phyloP scores from a whole-genome alignment of 2,888 invertebrate genomes.

The Prosopocoilus inquinatus region DNA sequence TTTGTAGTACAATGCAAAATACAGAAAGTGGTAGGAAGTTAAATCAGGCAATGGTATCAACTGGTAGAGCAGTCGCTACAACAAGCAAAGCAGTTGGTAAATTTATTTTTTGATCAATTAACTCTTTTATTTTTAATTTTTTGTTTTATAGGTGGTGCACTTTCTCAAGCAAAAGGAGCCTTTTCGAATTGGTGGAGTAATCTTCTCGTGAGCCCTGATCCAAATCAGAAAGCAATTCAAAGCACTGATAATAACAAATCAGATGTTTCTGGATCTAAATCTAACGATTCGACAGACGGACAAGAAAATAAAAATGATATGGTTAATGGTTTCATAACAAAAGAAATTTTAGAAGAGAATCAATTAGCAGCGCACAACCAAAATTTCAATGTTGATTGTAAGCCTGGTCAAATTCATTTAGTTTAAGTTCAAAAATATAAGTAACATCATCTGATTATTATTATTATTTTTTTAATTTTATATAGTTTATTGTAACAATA shows the following conservation, averaged over 20 bases:
- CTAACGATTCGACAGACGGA: neutral
- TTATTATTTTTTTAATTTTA: too few species aligned
- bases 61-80: constrained; percentile 84
- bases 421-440: constrained; percentile 31
- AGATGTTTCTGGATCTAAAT: neutral
- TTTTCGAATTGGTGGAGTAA: constrained; percentile 86
- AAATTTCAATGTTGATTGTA: constrained; percentile 27
- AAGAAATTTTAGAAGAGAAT: constrained; percentile 10
- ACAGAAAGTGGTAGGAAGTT: constrained; percentile 91
- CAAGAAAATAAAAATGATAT: constrained; percentile 7
- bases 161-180: constrained; percentile 85
- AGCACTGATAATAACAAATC: constrained; percentile 23
- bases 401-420: constrained; percentile 41
- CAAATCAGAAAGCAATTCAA: constrained; percentile 37
- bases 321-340: constrained; percentile 17
- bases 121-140: constrained; percentile 3
- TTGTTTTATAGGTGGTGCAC: constrained; percentile 65
- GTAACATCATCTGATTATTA: too few species aligned
- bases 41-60: constrained; percentile 88
- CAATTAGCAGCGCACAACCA: constrained; percentile 1
- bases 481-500: too few species aligned
- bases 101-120: constrained; percentile 28
- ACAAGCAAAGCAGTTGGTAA: constrained; percentile 72
- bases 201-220: constrained; percentile 56
- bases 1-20: constrained; percentile 84